These are phyloP conservation scores for Pseudococcus longispinus DNA, from an alignment of 2,888 invertebrate species.

Conservation along the genomic window DNA sequence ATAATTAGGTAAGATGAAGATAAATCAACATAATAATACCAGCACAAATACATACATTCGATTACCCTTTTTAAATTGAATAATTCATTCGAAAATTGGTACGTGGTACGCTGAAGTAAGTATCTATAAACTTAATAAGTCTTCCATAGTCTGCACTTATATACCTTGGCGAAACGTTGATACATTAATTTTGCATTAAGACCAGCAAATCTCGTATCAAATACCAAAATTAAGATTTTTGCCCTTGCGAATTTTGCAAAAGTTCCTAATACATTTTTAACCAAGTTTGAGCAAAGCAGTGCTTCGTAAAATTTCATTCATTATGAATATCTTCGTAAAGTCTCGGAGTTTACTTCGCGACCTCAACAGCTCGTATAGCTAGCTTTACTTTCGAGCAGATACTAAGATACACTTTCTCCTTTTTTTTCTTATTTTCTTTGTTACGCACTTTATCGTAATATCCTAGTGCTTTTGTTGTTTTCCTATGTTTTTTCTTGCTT, in stretches of 20 bases:
- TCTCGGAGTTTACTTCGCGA: not conserved
- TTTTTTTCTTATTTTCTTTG: not conserved
- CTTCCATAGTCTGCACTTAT: not conserved
- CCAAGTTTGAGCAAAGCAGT: constrained; percentile 7
- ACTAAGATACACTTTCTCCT: not conserved
- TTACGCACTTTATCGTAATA: constrained; percentile 3
- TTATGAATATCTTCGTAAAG: not conserved
- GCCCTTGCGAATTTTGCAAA: constrained; percentile 22
- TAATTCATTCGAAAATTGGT: constrained; percentile 7
- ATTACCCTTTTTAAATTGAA: not conserved
- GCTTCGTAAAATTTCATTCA: constrained; percentile 13
- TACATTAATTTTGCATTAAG: constrained; percentile 8
- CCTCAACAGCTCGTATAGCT: not conserved
- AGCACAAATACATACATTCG: not conserved
- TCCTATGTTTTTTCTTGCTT: not conserved
- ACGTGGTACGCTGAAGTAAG: not conserved
- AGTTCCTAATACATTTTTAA: constrained; percentile 8
- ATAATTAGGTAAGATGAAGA: too few relatives aligned
- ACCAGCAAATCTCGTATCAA: not conserved
- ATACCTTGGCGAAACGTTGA: not conserved
- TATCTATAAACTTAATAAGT: constrained; percentile 6
- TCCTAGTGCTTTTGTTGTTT: not conserved
- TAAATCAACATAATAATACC: not conserved
- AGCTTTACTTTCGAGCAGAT: not conserved
- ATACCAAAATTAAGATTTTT: constrained; percentile 22